Base-by-base conservation (phyloP, 2,113 vertebrate species). In the Petrocephalus zakoni region DNA sequence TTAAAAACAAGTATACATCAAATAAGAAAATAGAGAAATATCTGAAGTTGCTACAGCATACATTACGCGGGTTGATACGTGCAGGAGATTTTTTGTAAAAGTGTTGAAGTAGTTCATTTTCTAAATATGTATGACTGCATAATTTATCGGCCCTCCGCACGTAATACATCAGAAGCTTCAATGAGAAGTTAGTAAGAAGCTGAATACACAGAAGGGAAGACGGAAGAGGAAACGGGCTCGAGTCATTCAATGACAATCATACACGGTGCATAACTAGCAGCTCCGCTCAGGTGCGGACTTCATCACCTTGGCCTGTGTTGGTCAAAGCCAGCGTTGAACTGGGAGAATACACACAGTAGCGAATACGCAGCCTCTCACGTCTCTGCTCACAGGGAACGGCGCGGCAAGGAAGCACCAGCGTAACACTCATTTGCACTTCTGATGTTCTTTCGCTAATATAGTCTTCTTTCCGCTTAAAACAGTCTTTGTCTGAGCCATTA, bases 331-430 rank as follows among this genome's bases (percentile, higher is more conserved):
- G 58, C 9, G 25, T 87, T 68, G 8, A 25, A 58, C 9, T 19
- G 61, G 13, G 46, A 87, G 72, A 78, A 87, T 87, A 87, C 87
- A 72, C 61, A 72, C 6, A 68, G 61, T 9, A n/a, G 13, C 25
- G 21, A 87, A 68, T 51, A 75, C 46, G 52, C 58, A 87, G 42
- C 61, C 21, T 25, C 47, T 51, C 86, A 68, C 61, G 42, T 75
- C 46, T 49, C 46, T 25, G 34, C 25, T 61, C 61, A 17, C 15
- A 15, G 8, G 46, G n/a, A 47, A 46, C 22, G 61, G 34, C 34
- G 19, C 72, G 17, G 37, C 29, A 78, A 49, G n/a, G 46, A 19
- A 29, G 58, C 46, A 52, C 7, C 3, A 47, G 47, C 13, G 17
- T n/a, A 72, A 58, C n/a, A 51, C n/a, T 49, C 19, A 72, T 87